These are phyloP conservation scores for Apis florea DNA, from an alignment of 1,140 invertebrate species.

Conservation along the genomic window DNA sequence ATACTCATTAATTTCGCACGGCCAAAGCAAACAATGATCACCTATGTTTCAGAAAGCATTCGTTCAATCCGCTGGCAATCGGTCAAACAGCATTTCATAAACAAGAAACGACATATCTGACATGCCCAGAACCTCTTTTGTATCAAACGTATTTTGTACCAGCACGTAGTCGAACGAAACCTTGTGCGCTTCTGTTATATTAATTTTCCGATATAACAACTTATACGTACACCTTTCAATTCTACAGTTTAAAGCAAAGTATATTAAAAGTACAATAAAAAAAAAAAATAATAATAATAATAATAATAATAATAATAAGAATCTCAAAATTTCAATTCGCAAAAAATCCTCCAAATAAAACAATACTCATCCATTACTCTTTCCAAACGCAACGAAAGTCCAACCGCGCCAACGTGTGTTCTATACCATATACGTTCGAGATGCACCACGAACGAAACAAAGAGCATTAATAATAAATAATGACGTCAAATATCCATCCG, in stretches of 20 bases:
- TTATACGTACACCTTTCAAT: neutral
- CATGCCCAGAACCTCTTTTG: neutral
- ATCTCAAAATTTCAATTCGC: no score
- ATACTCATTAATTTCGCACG: slow-evolving; percentile 12
- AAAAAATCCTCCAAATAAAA: no score
- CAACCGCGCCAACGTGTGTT: no score
- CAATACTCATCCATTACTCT: no score
- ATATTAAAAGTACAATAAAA: no score
- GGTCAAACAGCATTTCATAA: slow-evolving; percentile 44
- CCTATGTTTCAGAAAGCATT: neutral
- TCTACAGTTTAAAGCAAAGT: no score
- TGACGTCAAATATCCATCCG: slow-evolving; percentile 31
- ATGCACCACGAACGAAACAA: slow-evolving; percentile 18
- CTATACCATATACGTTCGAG: neutral
- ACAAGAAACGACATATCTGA: slow-evolving; percentile 12
- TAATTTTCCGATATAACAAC: neutral
- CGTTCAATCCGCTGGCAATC: slow-evolving; percentile 29
- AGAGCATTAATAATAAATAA: slow-evolving; percentile 42
- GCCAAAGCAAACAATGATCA: slow-evolving; percentile 17
- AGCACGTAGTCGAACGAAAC: no score
- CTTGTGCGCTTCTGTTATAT: neutral
- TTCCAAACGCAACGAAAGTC: no score
- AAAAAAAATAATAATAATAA: no score
- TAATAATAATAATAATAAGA: no score
- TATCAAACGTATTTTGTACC: no score